These are phyloP conservation scores for Erebia aethiops DNA, from an alignment of 2,888 invertebrate species.

Conservation along the genomic window DNA sequence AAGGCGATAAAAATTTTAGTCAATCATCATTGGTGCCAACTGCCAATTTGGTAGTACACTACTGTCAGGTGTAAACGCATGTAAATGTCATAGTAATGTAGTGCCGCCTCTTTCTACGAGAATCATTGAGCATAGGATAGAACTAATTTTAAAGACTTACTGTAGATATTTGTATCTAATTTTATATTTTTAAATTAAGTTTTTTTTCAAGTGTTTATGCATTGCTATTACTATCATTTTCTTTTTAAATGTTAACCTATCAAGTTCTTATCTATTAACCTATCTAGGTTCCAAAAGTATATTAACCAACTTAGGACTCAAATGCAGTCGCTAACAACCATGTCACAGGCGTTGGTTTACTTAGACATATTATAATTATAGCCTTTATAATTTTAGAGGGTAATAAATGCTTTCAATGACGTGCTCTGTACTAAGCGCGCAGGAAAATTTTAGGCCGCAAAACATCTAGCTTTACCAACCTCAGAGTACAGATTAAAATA, in stretches of 20 bases:
- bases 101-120: too few relatives aligned
- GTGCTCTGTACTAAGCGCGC: background rate
- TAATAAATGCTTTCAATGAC: background rate
- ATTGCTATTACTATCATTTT: background rate
- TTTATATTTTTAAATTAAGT: background rate
- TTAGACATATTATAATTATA: background rate
- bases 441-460: slow-evolving; percentile 16
- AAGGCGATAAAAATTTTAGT: background rate
- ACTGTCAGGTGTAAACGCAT: too few relatives aligned
- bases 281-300: background rate
- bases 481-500: slow-evolving; percentile 17
- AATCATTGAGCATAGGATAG: too few relatives aligned
- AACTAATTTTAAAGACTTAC: too few relatives aligned
- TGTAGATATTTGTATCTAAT: too few relatives aligned
- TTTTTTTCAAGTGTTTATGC: background rate
- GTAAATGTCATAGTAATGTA: too few relatives aligned
- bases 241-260: background rate
- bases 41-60: too few relatives aligned
- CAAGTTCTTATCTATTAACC: too few relatives aligned
- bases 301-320: background rate
- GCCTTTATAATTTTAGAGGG: background rate
- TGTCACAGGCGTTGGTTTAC: slow-evolving; percentile 14
- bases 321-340: slow-evolving; percentile 19
- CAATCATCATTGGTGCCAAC: background rate
- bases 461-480: slow-evolving; percentile 16